These are phyloP conservation scores for Euthynnus affinis DNA, from an alignment of 2,797 vertebrate genomes.

Conservation along the genomic window DNA sequence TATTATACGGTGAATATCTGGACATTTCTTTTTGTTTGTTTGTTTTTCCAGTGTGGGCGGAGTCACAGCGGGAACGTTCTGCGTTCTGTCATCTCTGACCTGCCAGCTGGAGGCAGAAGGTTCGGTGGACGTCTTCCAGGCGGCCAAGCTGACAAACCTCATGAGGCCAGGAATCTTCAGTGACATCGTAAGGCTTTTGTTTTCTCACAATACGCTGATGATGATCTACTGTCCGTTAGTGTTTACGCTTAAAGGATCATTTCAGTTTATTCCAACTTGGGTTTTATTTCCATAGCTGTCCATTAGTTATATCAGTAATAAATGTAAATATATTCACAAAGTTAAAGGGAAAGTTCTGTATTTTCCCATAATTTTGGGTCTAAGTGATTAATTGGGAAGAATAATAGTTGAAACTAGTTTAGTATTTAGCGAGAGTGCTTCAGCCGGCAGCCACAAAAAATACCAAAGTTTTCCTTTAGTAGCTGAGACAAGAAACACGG, in stretches of 20 bases:
- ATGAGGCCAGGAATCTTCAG: constrained; percentile 95
- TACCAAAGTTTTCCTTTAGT: no score
- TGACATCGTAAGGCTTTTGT: constrained; percentile 87
- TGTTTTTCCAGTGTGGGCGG: constrained; percentile 88
- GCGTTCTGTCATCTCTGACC: constrained; percentile 90
- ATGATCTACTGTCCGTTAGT: background rate
- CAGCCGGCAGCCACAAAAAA: no score
- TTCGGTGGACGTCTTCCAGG: constrained; percentile 93
- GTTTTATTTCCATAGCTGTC: no score
- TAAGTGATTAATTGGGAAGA: no score
- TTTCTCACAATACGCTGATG: constrained; percentile 2
- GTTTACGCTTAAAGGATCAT: background rate
- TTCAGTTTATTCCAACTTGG: no score
- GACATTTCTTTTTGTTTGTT: background rate
- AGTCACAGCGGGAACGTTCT: constrained; percentile 94
- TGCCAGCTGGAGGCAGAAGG: constrained; percentile 92
- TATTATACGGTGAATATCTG: background rate
- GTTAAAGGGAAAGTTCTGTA: no score
- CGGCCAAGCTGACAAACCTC: constrained; percentile 93
- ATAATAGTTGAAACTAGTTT: no score
- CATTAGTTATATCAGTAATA: no score
- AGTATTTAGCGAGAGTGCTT: no score
- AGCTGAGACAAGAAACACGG: no score
- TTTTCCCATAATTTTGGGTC: no score
- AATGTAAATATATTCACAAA: no score